Conservation (phyloP, 53 echinoderm and acorn worm species). For the Holothuria leucospilota region DNA sequence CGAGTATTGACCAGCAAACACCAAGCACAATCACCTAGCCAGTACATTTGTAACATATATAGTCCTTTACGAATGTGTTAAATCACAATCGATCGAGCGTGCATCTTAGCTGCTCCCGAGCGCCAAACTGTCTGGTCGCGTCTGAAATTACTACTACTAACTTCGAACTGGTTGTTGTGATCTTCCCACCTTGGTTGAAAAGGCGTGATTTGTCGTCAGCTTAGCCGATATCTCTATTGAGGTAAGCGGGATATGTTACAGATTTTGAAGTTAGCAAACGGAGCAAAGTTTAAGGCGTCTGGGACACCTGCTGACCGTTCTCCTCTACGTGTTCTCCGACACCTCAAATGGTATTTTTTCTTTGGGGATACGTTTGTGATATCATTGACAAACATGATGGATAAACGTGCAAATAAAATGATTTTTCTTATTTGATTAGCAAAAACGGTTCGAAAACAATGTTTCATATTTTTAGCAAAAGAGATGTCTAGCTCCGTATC, state of each 20-base stretch:
- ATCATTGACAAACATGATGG: slow-evolving; percentile 14
- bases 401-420: neutral
- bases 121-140: slow-evolving; percentile 31
- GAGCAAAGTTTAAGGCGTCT: slow-evolving; percentile 8
- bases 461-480: neutral
- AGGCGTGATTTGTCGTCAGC: slow-evolving; percentile 40
- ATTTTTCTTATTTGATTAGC: slow-evolving; percentile 33
- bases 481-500: too few species aligned
- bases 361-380: slow-evolving; percentile 1
- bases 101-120: neutral
- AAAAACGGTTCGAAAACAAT: slow-evolving; percentile 3
- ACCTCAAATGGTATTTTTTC: slow-evolving; percentile 1
- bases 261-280: slow-evolving; percentile 38
- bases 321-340: slow-evolving; percentile 12
- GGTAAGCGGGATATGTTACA: slow-evolving; percentile 17
- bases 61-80: too few species aligned
- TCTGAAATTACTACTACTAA: slow-evolving; percentile 24
- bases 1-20: too few species aligned
- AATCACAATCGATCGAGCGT: too few species aligned
- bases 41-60: too few species aligned
- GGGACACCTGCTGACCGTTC: slow-evolving; percentile 15
- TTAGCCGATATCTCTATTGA: slow-evolving; percentile 32
- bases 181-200: slow-evolving; percentile 18
- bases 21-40: too few species aligned
- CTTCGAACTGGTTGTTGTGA: slow-evolving; percentile 23